phyloP scores from a whole-genome alignment of 2,888 invertebrate genomes.

The Lepetodrilus schrolli region DNA sequence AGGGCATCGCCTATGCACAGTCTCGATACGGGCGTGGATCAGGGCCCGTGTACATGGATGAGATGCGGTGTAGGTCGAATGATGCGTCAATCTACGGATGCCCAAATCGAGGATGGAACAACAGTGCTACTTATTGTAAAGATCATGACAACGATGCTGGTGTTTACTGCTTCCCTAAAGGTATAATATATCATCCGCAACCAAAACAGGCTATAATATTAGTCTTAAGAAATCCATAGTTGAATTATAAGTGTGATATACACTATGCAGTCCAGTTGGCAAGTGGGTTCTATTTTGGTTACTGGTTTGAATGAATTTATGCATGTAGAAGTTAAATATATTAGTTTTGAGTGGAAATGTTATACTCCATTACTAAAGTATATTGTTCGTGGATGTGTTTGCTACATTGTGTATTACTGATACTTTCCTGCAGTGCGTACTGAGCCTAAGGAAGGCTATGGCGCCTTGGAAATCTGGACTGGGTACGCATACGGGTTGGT shows the following conservation, averaged over 20 bases:
- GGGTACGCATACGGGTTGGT: constrained; percentile 72
- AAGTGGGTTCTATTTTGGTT: too few relatives aligned
- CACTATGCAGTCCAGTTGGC: too few relatives aligned
- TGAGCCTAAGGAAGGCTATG: constrained; percentile 46
- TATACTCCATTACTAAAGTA: neutral
- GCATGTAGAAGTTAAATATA: too few relatives aligned
- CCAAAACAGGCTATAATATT: too few relatives aligned
- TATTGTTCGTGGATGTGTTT: neutral
- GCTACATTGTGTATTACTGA: too few relatives aligned
- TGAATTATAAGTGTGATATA: too few relatives aligned
- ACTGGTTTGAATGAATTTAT: too few relatives aligned
- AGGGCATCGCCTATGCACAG: constrained; percentile 44
- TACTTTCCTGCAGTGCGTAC: constrained; percentile 45
- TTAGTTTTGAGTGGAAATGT: too few relatives aligned
- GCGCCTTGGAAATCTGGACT: constrained; percentile 48
- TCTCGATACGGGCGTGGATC: constrained; percentile 44
- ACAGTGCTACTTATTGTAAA: constrained; percentile 46
- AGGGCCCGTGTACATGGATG: constrained; percentile 53
- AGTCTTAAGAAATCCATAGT: too few relatives aligned
- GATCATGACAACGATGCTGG: constrained; percentile 56
- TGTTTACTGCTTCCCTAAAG: constrained; percentile 55
- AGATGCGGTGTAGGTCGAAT: constrained; percentile 51
- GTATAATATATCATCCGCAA: too few relatives aligned
- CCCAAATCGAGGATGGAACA: constrained; percentile 54
- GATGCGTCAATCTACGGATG: constrained; percentile 52